Evolutionary conservation across 2,113 vertebrate genomes (phyloP).

Genomic region (Callipepla californica): DNA sequence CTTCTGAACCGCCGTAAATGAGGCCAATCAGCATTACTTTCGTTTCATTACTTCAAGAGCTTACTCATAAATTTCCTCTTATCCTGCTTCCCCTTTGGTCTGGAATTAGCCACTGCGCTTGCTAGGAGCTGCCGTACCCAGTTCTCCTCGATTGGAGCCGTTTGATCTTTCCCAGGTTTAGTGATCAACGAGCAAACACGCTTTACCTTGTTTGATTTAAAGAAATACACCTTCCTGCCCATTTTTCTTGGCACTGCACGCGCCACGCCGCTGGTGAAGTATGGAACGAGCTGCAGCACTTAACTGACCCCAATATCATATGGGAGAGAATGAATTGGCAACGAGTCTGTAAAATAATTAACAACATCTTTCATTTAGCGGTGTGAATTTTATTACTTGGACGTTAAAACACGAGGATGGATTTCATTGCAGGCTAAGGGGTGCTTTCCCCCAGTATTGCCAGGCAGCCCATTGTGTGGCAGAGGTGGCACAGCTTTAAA

Average conservation of each 20-base stretch:
- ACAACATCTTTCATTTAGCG: constrained; percentile 65
- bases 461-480: neutral
- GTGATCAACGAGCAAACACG: constrained; percentile 22
- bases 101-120: constrained; percentile 64
- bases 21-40: constrained; percentile 75
- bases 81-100: constrained; percentile 68
- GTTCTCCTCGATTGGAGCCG: constrained; percentile 37
- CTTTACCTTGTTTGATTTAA: constrained; percentile 21
- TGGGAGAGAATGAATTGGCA: constrained; percentile 1
- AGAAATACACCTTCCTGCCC: neutral
- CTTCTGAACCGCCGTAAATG: constrained; percentile 74
- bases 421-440: constrained; percentile 11
- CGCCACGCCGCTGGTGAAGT: neutral
- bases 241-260: fast-evolving
- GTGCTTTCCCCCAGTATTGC: neutral
- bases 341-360: constrained; percentile 42
- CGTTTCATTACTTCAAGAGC: constrained; percentile 77
- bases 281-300: neutral
- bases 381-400: constrained; percentile 65
- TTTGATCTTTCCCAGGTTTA: constrained; percentile 68
- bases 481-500: neutral
- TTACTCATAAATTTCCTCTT: constrained; percentile 69
- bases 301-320: constrained; percentile 1
- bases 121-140: constrained; percentile 2
- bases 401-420: constrained; percentile 27